Base-by-base conservation (phyloP, 1,140 invertebrate species). In the Phymorhynchus buccinoides region DNA sequence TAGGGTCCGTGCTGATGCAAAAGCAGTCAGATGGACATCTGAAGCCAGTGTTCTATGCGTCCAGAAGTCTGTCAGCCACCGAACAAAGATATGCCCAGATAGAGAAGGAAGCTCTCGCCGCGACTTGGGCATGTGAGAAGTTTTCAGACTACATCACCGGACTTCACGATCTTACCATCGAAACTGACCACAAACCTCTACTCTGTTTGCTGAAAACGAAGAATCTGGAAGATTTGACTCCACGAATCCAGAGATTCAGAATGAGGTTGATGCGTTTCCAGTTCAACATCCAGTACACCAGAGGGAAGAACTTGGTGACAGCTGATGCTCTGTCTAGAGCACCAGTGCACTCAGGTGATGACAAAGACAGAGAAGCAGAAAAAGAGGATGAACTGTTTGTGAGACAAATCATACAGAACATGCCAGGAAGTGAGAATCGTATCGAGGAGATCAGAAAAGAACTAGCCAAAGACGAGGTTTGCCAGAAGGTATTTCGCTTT, bases 281-380 rank as follows among this genome's bases (percentile, higher is more conserved):
- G 18, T 66, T n/a, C n/a, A 7, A 66, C 22, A 66, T 66, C 7
- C 18, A 66, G n/a, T 30, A 66, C 62, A 66, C 62, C 62, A 30
- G 22, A 0, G 62, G 62, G 4, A 66, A 66, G n/a, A 66, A 66
- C n/a, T 27, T 68, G 62, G 62, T 68, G 62, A 68, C 62, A 68
- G 62, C 62, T 1, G 62, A 68, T 30, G 62, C 62, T n/a, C 62
- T 68, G 14, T 68, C 62, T 22, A 85, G n/a, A 80, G 84, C 35
- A 87, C 87, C 27, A 80, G 87, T n/a, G 86, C 82, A 44, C 89
- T 68, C 66, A 84, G 62, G 62, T 90, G 88, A 18, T 39, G 86
- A 41, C 22, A 35, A 79, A 39, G 37, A 32, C n/a, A 30, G 37
- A n/a, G n/a, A 79, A 41, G n/a, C 12, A 9, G n/a, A 79, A 37